Evolutionary conservation across 2,888 invertebrate genomes (phyloP).

Genomic region (Drosophila yooni): DNA sequence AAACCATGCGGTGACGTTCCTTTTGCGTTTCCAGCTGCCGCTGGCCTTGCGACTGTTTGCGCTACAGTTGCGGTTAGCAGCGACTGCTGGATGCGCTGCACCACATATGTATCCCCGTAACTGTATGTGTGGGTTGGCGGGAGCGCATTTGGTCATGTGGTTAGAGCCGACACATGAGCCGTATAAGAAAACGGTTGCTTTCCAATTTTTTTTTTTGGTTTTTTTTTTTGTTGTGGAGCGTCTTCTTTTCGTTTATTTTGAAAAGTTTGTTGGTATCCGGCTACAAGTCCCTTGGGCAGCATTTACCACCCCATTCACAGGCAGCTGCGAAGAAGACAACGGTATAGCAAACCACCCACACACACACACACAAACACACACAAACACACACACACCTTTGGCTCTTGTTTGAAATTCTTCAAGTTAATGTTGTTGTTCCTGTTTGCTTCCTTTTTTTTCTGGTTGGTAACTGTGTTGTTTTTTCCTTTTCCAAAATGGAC

Average conservation of each 20-base stretch:
- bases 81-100: constrained; percentile 41
- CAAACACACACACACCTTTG: constrained; percentile 46
- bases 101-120: not conserved
- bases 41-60: constrained; percentile 44
- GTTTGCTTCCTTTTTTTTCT: constrained; percentile 10
- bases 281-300: constrained; percentile 84
- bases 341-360: constrained; percentile 35
- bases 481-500: constrained; percentile 74
- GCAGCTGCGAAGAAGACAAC: constrained; percentile 61
- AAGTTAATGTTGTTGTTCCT: constrained; percentile 65
- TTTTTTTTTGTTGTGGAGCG: constrained; percentile 43
- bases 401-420: constrained; percentile 64
- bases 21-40: constrained; percentile 71
- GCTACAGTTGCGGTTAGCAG: constrained; percentile 26
- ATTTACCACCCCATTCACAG: constrained; percentile 84
- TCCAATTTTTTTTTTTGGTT: constrained; percentile 7
- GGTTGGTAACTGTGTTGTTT: constrained; percentile 53
- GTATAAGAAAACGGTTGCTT: constrained; percentile 34
- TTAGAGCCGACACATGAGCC: constrained; percentile 31
- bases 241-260: constrained; percentile 68
- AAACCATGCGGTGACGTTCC: constrained; percentile 82
- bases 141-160: constrained; percentile 35
- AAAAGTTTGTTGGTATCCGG: constrained; percentile 83
- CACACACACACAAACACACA: constrained; percentile 25
- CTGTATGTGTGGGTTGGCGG: constrained; percentile 2